phyloP scores from a whole-genome alignment of 2,113 vertebrate species.

The Nothobranchius kuhntae region DNA sequence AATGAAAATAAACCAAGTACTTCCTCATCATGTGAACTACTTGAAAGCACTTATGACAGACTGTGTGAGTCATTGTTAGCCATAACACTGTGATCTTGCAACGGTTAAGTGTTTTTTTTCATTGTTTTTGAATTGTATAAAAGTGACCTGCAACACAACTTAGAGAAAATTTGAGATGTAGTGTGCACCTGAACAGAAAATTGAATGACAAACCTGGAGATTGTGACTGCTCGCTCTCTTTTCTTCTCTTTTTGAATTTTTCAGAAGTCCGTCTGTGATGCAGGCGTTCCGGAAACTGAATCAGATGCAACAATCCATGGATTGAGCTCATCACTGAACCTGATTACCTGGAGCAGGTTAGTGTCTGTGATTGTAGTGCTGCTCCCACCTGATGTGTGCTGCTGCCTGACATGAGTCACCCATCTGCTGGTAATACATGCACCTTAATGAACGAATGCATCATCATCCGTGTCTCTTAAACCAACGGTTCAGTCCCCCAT shows the following conservation, averaged over 20 bases:
- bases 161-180: not conserved
- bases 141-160: not conserved
- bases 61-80: not conserved
- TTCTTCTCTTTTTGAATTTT: not conserved
- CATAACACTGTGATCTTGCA: not conserved
- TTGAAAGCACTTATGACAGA: too few species aligned
- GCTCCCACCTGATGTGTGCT: not conserved
- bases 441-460: not conserved
- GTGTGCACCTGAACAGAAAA: not conserved
- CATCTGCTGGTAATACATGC: too few species aligned
- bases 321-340: not conserved
- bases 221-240: not conserved
- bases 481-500: not conserved
- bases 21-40: not conserved
- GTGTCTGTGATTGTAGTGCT: not conserved
- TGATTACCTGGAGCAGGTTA: not conserved
- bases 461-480: not conserved
- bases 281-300: not conserved
- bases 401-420: not conserved
- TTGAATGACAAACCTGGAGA: not conserved
- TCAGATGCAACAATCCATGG: not conserved
- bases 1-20: slow-evolving; percentile 8
- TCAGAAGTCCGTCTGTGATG: not conserved
- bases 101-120: too few species aligned
- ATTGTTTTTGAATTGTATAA: not conserved